A percentile compares a stretch with the other conserved stretches of the same genome.
These are phyloP conservation scores for Novumbra hubbsi DNA, from an alignment of 2,797 vertebrate species.

Conservation along the genomic window DNA sequence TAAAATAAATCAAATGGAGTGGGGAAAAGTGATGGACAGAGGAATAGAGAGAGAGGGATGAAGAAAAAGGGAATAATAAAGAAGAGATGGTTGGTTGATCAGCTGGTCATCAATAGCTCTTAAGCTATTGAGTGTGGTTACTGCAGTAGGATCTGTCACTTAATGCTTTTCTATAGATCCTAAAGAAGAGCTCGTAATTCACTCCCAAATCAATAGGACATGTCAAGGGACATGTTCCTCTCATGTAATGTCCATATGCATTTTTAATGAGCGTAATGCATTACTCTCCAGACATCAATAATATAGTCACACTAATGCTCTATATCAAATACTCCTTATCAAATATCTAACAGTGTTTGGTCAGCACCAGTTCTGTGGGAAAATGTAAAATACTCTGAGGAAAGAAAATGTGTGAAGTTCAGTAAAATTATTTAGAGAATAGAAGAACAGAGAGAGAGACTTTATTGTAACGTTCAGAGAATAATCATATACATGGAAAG, in stretches of 20 bases:
- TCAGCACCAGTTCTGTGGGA: constrained; percentile 44
- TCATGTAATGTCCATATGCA: constrained; percentile 72
- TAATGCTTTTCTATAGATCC: constrained; percentile 62
- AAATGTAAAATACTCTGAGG: constrained; percentile 47
- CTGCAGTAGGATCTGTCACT: constrained; percentile 33
- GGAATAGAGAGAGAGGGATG: neutral
- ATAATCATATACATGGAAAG: constrained; percentile 43
- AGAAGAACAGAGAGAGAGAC: neutral
- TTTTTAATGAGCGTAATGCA: constrained; percentile 74
- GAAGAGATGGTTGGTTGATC: neutral
- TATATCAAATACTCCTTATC: constrained; percentile 69
- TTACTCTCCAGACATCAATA: constrained; percentile 67
- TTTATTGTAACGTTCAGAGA: neutral
- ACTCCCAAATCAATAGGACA: constrained; percentile 71
- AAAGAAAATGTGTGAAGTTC: neutral
- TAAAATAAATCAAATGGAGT: neutral
- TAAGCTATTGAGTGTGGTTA: constrained; percentile 49
- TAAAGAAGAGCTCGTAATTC: constrained; percentile 55
- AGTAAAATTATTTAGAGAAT: neutral
- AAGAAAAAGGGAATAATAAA: neutral
- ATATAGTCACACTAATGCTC: constrained; percentile 67
- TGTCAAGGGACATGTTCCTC: constrained; percentile 66
- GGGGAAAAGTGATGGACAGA: neutral
- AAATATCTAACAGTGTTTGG: constrained; percentile 70
- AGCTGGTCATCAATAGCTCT: constrained; percentile 48